Percentiles rank a stretch among this genome's conserved stretches.
phyloP scores from a whole-genome alignment of 2,888 invertebrate species.

The Ellobium chinense region DNA sequence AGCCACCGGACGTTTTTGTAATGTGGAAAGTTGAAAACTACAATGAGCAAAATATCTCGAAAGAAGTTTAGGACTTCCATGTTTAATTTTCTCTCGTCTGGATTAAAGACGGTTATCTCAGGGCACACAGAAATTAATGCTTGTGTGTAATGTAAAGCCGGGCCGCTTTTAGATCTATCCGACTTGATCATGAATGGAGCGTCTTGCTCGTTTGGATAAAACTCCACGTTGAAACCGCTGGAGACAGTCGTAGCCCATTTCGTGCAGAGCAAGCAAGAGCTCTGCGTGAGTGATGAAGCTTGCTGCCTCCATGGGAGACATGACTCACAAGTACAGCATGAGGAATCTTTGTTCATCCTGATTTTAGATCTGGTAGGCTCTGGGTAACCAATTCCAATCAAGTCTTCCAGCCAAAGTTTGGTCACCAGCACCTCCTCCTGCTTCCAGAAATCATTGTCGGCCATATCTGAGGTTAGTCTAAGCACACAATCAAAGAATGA shows the following conservation, averaged over 20 bases:
- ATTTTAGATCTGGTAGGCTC: slow-evolving; percentile 7
- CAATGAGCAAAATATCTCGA: slow-evolving; percentile 13
- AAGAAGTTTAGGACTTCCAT: not conserved
- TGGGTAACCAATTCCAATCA: slow-evolving; percentile 12
- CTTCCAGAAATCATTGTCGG: slow-evolving; percentile 45
- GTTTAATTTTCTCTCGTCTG: not conserved
- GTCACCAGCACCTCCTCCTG: slow-evolving; percentile 44
- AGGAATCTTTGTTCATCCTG: not conserved
- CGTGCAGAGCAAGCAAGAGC: no score
- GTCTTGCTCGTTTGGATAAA: not conserved
- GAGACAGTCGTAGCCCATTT: not conserved
- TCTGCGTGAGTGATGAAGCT: not conserved
- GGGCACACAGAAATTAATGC: not conserved
- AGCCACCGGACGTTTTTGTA: not conserved
- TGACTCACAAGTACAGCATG: not conserved
- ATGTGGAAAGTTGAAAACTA: slow-evolving; percentile 9
- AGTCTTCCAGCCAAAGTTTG: slow-evolving; percentile 24
- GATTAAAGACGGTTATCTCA: not conserved
- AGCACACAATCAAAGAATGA: slow-evolving; percentile 54
- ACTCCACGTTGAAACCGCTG: not conserved
- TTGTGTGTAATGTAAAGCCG: not conserved
- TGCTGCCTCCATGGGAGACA: not conserved
- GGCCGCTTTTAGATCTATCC: not conserved
- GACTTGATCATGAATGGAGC: not conserved
- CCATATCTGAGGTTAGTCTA: slow-evolving; percentile 50